Percentiles rank a stretch among this genome's conserved stretches.
Conservation (phyloP, 2,888 invertebrate genomes). For the Cistogaster globosa region DNA sequence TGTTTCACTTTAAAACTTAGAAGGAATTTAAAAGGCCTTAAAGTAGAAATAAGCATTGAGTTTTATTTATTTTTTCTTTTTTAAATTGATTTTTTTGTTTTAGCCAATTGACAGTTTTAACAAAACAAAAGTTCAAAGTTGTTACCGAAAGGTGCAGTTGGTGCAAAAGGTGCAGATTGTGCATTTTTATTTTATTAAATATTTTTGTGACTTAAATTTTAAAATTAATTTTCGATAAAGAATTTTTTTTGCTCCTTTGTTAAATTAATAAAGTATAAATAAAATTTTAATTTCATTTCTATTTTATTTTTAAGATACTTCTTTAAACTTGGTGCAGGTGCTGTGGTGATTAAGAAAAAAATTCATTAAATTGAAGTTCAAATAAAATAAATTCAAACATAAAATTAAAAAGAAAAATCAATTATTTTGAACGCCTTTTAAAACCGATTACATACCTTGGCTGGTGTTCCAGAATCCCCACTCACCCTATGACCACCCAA, state of each 20-base stretch:
- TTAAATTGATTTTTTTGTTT: neutral
- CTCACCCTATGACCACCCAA: slow-evolving; percentile 93
- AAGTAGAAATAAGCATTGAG: slow-evolving; percentile 5
- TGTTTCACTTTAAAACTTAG: slow-evolving; percentile 19
- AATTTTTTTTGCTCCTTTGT: slow-evolving; percentile 19
- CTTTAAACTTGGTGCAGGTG: slow-evolving; percentile 56
- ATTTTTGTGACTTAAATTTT: neutral
- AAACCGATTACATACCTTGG: slow-evolving; percentile 91
- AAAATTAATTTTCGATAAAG: slow-evolving; percentile 17
- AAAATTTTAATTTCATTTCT: slow-evolving; percentile 12
- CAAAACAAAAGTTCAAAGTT: slow-evolving; percentile 53
- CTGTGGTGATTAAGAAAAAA: slow-evolving; percentile 43
- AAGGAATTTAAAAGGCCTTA: neutral
- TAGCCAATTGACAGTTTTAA: slow-evolving; percentile 37
- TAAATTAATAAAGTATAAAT: slow-evolving; percentile 32
- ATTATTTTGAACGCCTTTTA: slow-evolving; percentile 73
- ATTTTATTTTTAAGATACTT: neutral
- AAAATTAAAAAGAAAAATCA: slow-evolving; percentile 34
- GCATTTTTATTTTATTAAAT: slow-evolving; percentile 38
- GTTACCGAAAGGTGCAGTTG: slow-evolving; percentile 36
- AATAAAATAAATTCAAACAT: slow-evolving; percentile 17
- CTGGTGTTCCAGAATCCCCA: slow-evolving; percentile 90
- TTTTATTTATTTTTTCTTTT: neutral
- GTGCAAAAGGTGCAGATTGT: slow-evolving; percentile 62
- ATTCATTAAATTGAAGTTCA: slow-evolving; percentile 60